phyloP scores from a whole-genome alignment of 1,140 invertebrate species.

The Leptinotarsa texana region DNA sequence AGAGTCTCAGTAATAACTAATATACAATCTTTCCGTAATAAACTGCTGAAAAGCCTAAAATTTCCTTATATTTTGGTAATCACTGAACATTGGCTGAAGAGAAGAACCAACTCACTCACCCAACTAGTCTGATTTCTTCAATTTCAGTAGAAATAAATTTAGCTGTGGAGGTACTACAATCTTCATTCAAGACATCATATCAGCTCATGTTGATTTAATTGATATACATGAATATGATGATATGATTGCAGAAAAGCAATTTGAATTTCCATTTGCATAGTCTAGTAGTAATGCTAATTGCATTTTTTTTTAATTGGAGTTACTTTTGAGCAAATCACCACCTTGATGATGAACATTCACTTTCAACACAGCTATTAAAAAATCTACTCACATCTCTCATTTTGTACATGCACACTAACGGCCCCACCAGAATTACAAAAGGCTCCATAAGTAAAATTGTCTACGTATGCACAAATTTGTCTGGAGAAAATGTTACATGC shows the following conservation, averaged over 20 bases:
- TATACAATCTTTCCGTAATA: no score
- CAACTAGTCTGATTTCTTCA: background rate
- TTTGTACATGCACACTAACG: background rate
- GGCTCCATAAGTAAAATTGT: conserved; percentile 7
- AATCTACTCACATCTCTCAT: background rate
- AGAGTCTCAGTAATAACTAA: no score
- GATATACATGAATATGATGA: background rate
- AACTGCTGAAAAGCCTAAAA: no score
- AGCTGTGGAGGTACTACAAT: background rate
- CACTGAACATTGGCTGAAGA: background rate
- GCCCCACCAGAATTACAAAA: background rate
- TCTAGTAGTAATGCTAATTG: background rate
- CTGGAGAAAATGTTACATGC: conserved; percentile 7
- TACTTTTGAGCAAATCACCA: background rate
- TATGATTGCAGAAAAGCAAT: conserved; percentile 1
- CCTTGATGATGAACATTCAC: background rate
- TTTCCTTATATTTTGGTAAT: background rate
- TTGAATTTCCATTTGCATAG: background rate
- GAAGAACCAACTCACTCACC: background rate
- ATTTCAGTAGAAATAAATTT: background rate
- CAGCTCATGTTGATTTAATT: background rate
- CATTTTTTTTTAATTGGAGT: background rate
- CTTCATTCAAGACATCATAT: background rate
- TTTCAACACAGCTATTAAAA: background rate
- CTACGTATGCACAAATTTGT: background rate